A percentile compares a stretch with the other conserved stretches of the same genome.
These are phyloP conservation scores for Empis stercorea DNA, from an alignment of 2,888 invertebrate species.

Conservation along the genomic window DNA sequence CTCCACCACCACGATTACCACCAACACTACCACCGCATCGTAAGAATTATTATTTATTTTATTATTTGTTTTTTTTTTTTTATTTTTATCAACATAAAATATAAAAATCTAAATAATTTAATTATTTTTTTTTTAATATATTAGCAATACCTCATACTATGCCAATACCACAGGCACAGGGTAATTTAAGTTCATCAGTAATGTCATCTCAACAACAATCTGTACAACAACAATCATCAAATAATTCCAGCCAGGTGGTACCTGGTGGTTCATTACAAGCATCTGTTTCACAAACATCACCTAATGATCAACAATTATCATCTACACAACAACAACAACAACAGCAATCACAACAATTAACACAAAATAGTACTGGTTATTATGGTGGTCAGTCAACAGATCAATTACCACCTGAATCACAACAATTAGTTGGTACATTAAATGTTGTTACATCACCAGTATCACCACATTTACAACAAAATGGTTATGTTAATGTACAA, in stretches of 20 bases:
- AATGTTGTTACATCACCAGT: conserved; percentile 22
- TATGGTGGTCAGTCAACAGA: conserved; percentile 18
- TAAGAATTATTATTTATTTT: conserved; percentile 4
- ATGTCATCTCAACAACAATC: conserved; percentile 32
- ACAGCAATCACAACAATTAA: conserved; percentile 16
- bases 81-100: conserved; percentile 6
- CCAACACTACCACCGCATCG: conserved; percentile 14
- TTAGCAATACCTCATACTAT: conserved; percentile 34
- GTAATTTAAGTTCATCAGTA: conserved; percentile 21
- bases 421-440: conserved; percentile 24
- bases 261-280: conserved; percentile 13
- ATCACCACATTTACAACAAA: conserved; percentile 33
- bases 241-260: conserved; percentile 13
- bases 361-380: conserved; percentile 17
- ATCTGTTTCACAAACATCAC: conserved; percentile 23
- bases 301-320: conserved; percentile 22
- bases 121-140: background rate
- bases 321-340: conserved; percentile 21
- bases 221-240: conserved; percentile 22
- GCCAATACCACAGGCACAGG: conserved; percentile 27
- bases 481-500: conserved; percentile 30
- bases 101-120: background rate
- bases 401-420: conserved; percentile 22
- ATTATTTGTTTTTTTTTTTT: background rate
- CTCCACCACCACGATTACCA: conserved; percentile 31